phyloP scores from a whole-genome alignment of 2,888 invertebrate species.

The Tridacna gigas region DNA sequence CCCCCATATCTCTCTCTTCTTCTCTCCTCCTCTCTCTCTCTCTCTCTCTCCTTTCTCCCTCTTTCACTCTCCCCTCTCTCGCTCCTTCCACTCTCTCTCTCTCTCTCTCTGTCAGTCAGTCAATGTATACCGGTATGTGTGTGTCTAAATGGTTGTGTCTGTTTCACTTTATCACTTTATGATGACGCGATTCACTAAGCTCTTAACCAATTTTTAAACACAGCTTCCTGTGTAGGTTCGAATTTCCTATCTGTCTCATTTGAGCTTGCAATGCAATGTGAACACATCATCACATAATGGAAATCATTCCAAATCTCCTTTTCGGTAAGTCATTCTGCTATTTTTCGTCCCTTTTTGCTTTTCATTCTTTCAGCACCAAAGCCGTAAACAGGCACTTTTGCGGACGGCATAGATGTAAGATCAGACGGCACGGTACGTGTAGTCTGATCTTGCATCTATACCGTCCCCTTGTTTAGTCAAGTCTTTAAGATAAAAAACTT shows the following conservation, averaged over 20 bases:
- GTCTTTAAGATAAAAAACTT: no score
- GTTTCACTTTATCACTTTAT: background rate
- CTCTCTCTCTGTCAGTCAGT: background rate
- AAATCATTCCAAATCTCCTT: background rate
- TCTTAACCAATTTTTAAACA: background rate
- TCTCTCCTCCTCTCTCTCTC: background rate
- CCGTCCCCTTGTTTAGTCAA: no score
- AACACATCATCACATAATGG: background rate
- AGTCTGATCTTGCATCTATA: no score
- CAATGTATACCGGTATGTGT: background rate
- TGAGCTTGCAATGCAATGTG: background rate
- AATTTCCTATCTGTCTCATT: conserved; percentile 24
- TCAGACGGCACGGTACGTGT: no score
- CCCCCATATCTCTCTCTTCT: background rate
- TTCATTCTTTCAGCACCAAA: no score
- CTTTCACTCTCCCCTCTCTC: background rate
- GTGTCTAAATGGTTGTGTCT: background rate
- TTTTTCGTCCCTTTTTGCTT: no score
- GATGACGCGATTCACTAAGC: background rate
- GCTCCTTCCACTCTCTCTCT: background rate
- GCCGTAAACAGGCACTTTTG: no score
- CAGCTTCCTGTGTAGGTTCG: conserved; percentile 19
- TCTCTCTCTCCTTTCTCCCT: background rate
- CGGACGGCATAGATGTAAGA: no score
- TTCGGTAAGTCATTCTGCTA: background rate